Conservation (phyloP, 2,113 vertebrate species). For the Thamnophis sirtalis region DNA sequence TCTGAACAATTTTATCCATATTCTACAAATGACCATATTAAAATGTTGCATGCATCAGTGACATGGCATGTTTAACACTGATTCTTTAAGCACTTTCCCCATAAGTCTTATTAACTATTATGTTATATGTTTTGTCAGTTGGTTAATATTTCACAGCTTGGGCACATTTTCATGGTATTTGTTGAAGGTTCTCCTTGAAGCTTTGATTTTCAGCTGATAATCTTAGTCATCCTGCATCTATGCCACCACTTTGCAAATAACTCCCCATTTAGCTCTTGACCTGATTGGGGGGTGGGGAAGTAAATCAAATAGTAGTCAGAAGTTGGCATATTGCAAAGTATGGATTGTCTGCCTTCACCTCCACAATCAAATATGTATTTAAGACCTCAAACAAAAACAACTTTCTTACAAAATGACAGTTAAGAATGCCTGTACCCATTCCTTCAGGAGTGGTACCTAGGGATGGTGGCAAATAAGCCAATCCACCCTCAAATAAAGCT, state of each 20-base stretch:
- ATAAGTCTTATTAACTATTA: neutral
- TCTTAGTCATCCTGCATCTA: neutral
- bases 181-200: neutral
- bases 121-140: neutral
- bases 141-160: neutral
- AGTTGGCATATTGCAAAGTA: neutral
- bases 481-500: neutral
- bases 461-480: neutral
- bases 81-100: neutral
- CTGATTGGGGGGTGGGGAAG: neutral
- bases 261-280: neutral
- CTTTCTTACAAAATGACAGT: neutral
- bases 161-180: neutral
- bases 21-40: neutral
- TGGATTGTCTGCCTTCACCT: neutral
- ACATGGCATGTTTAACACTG: neutral
- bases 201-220: too few species aligned
- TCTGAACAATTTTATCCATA: neutral
- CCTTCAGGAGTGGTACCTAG: neutral
- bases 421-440: neutral
- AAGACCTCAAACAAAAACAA: neutral
- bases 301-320: neutral
- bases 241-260: neutral
- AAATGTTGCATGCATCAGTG: neutral
- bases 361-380: neutral